Percentiles rank a stretch among this genome's conserved stretches.
These are phyloP conservation scores for Pyrocoelia pectoralis DNA, from an alignment of 2,888 invertebrate genomes.

Conservation along the genomic window DNA sequence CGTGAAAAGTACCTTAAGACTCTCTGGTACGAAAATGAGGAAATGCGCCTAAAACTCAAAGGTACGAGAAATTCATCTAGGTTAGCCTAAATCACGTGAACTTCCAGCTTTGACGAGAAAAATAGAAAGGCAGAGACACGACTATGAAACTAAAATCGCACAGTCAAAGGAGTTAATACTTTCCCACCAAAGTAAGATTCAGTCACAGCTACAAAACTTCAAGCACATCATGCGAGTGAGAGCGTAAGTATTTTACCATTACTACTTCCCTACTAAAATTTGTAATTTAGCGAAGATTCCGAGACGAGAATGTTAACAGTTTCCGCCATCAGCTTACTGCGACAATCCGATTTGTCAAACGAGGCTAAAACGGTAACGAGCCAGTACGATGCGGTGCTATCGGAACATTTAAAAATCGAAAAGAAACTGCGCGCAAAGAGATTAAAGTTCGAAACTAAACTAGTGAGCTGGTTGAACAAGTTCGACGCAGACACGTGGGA, in stretches of 20 bases:
- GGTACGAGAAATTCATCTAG: slow-evolving; percentile 47
- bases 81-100: too few species aligned
- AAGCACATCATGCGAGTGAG: too few species aligned
- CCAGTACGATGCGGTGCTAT: slow-evolving; percentile 60
- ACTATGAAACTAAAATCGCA: too few species aligned
- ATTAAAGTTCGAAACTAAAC: slow-evolving; percentile 66
- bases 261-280: too few species aligned
- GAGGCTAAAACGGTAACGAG: slow-evolving; percentile 60
- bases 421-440: slow-evolving; percentile 64
- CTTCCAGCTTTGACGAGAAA: too few species aligned
- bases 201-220: too few species aligned
- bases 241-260: too few species aligned
- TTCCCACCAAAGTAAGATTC: too few species aligned
- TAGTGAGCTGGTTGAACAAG: slow-evolving; percentile 66
- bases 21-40: slow-evolving; percentile 60
- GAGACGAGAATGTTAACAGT: slow-evolving; percentile 62
- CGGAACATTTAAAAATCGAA: slow-evolving; percentile 62
- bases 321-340: slow-evolving; percentile 60
- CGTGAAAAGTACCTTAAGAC: slow-evolving; percentile 59
- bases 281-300: slow-evolving; percentile 48
- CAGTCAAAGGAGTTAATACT: too few species aligned
- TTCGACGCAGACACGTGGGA: slow-evolving; percentile 69
- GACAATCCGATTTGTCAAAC: slow-evolving; percentile 61
- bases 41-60: slow-evolving; percentile 57
- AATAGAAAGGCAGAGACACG: too few species aligned